These are phyloP conservation scores for Zapornia atra DNA, from an alignment of 2,113 vertebrate genomes.

Conservation along the genomic window DNA sequence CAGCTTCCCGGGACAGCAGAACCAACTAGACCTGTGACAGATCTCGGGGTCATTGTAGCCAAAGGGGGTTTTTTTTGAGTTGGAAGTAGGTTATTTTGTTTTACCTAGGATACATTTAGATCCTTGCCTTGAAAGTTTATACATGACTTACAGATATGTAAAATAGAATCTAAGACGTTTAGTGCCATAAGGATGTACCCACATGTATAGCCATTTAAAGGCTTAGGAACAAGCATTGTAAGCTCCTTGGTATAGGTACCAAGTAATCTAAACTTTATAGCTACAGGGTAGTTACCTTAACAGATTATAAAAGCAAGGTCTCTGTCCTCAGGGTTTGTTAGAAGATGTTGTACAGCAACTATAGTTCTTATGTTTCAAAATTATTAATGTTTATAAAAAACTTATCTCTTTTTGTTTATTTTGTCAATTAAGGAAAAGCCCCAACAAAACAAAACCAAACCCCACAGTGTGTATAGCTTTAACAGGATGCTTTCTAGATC, in stretches of 20 bases:
- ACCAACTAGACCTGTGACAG: neutral
- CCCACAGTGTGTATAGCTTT: neutral
- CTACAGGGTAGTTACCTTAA: neutral
- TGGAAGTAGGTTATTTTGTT: neutral
- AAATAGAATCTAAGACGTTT: neutral
- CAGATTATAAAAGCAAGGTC: neutral
- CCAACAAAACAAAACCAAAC: fast-evolving
- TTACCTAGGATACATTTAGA: neutral
- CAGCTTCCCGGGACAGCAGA: neutral
- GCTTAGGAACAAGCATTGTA: neutral
- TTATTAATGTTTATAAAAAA: neutral
- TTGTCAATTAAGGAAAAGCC: neutral
- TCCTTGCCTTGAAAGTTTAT: neutral
- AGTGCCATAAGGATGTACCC: neutral
- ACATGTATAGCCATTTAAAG: neutral
- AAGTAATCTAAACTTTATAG: neutral
- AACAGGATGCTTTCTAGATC: neutral
- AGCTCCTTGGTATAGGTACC: neutral
- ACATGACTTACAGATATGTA: neutral
- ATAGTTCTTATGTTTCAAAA: neutral
- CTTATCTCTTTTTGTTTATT: neutral
- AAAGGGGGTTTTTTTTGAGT: neutral
- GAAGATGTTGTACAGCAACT: neutral
- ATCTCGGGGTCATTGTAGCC: neutral
- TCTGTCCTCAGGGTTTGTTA: neutral